A percentile compares a stretch with the other conserved stretches of the same genome.
These are phyloP conservation scores for Melanostoma scalare DNA, from an alignment of 2,888 invertebrate genomes.

Conservation along the genomic window DNA sequence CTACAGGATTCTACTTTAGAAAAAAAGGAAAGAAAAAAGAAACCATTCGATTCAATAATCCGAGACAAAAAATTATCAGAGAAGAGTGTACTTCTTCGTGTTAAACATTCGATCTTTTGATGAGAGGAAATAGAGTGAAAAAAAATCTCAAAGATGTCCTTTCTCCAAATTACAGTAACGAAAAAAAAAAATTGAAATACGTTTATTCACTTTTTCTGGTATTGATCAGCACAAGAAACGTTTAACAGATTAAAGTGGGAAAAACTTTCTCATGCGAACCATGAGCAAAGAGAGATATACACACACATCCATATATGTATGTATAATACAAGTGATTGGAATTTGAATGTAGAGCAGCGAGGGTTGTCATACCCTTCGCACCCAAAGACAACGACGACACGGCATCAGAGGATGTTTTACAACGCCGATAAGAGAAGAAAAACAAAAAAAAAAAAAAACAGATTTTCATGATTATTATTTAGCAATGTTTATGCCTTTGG, in stretches of 20 bases:
- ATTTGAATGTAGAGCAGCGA: background rate
- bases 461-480: constrained; percentile 49
- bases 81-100: background rate
- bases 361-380: background rate
- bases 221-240: background rate
- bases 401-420: background rate
- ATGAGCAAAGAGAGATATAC: too few relatives aligned
- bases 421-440: background rate
- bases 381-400: background rate
- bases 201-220: background rate
- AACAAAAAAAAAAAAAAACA: background rate
- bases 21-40: background rate
- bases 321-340: constrained; percentile 4
- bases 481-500: constrained; percentile 47
- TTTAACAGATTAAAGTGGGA: background rate
- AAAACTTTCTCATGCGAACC: too few relatives aligned
- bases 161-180: background rate
- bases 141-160: background rate
- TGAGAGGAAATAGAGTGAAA: background rate
- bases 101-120: background rate
- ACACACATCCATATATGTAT: background rate
- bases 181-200: background rate
- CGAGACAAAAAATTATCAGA: background rate
- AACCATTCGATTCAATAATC: background rate
- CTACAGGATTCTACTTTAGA: too few relatives aligned